Evolutionary conservation across 2,797 vertebrate species (phyloP), one percentile per base, ranked within the genome.

Genomic region (Euphonia xanthogaster): DNA sequence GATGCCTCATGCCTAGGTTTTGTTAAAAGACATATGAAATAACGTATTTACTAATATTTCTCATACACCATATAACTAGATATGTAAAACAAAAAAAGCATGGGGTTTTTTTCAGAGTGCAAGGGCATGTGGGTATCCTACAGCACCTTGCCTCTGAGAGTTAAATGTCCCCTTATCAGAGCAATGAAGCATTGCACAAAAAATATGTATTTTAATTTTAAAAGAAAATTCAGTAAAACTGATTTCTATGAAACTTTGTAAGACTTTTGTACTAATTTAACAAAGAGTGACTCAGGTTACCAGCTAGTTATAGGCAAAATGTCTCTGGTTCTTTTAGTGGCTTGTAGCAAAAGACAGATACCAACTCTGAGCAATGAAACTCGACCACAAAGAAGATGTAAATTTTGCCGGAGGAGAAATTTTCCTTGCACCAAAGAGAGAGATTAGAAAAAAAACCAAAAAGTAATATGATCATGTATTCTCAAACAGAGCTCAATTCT

Each of bases 381-480:
- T 73, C 1, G 0, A 37, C 16, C n/a, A 5, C 4, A 66, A 76
- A 79, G 27, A 83, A 50, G 17, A 51, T 39, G 65, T 1, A 72
- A 45, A 72, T 70, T 70, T 60, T 39, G 5, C 27, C 53, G 35
- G 9, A 68, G 31, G 25, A 85, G 27, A 81, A 81, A 39, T 57
- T 78, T 81, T 74, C 35, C 9, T 68, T 87, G 13, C 17, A 81
- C 7, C 12, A 42, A 72, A 6, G 27, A 44, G 35, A 76, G 24
- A 58, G 45, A n/a, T 4, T 10, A 8, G 22, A 17, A 63, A 30
- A 2, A 48, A 19, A 0, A 0, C 2, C 1, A 1, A 22, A 25
- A 88, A 66, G 13, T n/a, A 60, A 50, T 35, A 75, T 12, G 2
- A 37, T 5, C 2, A 3, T 21, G 4, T 65, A 54, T 55, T 79